These are phyloP conservation scores for Scomberomorus guttatus DNA, from an alignment of 2,797 vertebrate species.

Conservation along the genomic window DNA sequence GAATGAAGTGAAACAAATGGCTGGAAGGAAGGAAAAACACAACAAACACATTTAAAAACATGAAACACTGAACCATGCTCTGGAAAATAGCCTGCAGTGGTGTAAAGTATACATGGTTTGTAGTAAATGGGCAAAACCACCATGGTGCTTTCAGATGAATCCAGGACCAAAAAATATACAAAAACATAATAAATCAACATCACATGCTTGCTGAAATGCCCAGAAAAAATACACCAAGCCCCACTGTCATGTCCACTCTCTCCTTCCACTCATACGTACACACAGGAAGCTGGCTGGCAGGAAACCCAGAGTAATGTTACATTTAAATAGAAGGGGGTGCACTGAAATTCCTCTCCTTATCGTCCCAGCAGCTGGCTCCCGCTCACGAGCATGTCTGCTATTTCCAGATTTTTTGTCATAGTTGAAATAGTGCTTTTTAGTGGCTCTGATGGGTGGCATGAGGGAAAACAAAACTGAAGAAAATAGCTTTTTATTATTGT, in stretches of 20 bases:
- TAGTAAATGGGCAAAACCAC: slow-evolving; percentile 1
- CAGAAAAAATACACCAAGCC: background rate
- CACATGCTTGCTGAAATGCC: background rate
- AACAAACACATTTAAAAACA: background rate
- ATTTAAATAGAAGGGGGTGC: slow-evolving; percentile 50
- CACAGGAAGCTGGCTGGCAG: slow-evolving; percentile 73
- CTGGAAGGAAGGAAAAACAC: background rate
- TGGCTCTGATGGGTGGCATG: background rate
- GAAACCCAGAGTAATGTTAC: slow-evolving; percentile 72
- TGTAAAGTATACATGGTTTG: background rate
- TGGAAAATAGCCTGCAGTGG: slow-evolving; percentile 3
- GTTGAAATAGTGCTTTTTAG: slow-evolving; percentile 15
- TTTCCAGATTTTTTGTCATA: slow-evolving; percentile 51
- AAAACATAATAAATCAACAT: too few relatives aligned
- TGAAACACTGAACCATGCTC: background rate
- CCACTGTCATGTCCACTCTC: background rate
- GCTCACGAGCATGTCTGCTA: slow-evolving; percentile 37
- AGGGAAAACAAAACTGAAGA: too few relatives aligned
- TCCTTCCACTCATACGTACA: slow-evolving; percentile 5
- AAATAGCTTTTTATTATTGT: too few relatives aligned
- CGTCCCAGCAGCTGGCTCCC: slow-evolving; percentile 45
- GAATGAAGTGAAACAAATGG: background rate
- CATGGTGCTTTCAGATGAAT: background rate
- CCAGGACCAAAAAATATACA: too few relatives aligned
- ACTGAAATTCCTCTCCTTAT: slow-evolving; percentile 63